Conservation (phyloP, 2,797 vertebrate genomes). For the Pelodytes ibericus region DNA sequence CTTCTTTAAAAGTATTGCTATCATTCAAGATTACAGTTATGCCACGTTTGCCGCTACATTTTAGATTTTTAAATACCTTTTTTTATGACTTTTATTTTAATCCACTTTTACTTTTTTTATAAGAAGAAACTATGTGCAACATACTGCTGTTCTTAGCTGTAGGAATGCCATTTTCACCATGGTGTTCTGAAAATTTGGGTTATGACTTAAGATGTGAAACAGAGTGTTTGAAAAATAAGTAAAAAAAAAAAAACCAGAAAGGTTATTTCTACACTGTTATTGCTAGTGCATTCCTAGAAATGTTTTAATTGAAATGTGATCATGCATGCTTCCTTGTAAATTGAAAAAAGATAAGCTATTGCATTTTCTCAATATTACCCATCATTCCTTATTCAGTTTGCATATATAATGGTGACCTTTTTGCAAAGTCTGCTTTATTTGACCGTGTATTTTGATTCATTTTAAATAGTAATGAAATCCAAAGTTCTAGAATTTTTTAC, state of each 20-base stretch:
- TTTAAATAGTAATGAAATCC: neutral
- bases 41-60: too few species aligned
- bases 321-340: constrained; percentile 44
- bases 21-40: too few species aligned
- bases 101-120: too few species aligned
- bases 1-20: too few species aligned
- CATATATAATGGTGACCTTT: constrained; percentile 41
- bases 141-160: constrained; percentile 43
- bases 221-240: constrained; percentile 44
- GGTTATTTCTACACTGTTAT: constrained; percentile 55
- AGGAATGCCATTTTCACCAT: constrained; percentile 18
- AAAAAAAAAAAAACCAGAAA: constrained; percentile 38
- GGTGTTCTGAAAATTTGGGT: constrained; percentile 50
- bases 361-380: constrained; percentile 23
- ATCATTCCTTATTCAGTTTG: constrained; percentile 41
- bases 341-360: neutral
- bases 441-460: neutral
- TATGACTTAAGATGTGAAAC: constrained; percentile 27
- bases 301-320: constrained; percentile 47
- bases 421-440: neutral
- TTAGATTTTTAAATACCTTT: too few species aligned
- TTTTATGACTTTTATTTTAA: too few species aligned
- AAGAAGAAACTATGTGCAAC: neutral
- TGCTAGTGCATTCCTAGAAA: constrained; percentile 51
- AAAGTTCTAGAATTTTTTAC: too few species aligned